These are phyloP conservation scores for Lucilia cuprina DNA, from an alignment of 1,140 invertebrate species.

Conservation along the genomic window DNA sequence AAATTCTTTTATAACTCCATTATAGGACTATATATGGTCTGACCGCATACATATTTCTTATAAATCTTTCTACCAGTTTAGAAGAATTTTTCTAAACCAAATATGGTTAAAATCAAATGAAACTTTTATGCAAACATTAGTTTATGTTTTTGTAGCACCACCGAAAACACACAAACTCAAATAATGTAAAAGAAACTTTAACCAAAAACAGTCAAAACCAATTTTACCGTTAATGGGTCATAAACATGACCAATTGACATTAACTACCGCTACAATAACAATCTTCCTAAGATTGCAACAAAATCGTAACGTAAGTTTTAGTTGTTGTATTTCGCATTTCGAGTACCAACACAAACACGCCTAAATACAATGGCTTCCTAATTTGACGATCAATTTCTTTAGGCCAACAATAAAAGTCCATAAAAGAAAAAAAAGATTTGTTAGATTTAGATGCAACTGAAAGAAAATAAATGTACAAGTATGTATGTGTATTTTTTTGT, in stretches of 20 bases:
- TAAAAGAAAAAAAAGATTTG: not conserved
- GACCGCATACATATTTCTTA: too few species aligned
- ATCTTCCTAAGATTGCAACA: not conserved
- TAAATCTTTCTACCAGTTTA: not conserved
- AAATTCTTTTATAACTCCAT: too few species aligned
- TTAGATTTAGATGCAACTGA: not conserved
- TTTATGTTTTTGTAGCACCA: too few species aligned
- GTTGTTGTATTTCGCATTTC: not conserved
- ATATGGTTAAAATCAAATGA: not conserved
- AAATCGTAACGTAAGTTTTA: not conserved
- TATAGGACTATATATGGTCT: too few species aligned
- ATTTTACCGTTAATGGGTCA: constrained; percentile 14
- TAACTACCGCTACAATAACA: constrained; percentile 11
- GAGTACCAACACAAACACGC: not conserved
- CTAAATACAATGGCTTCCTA: constrained; percentile 6
- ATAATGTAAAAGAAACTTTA: not conserved
- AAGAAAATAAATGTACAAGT: not conserved
- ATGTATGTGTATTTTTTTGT: not conserved
- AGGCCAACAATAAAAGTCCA: not conserved
- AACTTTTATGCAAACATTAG: not conserved
- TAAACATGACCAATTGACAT: constrained; percentile 17
- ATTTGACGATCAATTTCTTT: constrained; percentile 15
- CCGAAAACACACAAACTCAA: not conserved
- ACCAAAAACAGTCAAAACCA: not conserved
- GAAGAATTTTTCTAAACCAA: not conserved